Percentiles rank a stretch among this genome's conserved stretches.
Evolutionary conservation across 2,113 vertebrate genomes (phyloP).

Genomic region (Thinocorus orbignyianus): DNA sequence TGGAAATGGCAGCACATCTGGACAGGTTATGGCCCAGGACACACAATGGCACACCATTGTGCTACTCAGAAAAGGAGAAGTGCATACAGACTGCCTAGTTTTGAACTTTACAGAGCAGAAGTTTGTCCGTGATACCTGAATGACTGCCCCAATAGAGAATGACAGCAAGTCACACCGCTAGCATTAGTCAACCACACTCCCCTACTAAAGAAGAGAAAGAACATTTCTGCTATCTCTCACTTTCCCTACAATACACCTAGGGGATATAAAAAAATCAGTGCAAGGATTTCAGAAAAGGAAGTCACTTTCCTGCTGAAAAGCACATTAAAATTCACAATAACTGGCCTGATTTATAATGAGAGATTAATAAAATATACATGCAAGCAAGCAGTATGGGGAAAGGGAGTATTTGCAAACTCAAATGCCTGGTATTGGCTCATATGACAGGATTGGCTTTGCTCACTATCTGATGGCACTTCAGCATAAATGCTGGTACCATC

Average conservation of each 20-base stretch:
- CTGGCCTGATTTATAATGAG: neutral
- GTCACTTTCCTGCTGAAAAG: neutral
- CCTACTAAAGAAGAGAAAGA: neutral
- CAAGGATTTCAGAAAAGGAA: neutral
- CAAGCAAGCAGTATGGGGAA: neutral
- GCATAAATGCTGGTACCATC: neutral
- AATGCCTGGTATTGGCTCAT: too few species aligned
- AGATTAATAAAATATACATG: neutral
- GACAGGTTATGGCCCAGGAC: neutral
- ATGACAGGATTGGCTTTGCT: neutral
- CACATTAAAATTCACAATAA: neutral
- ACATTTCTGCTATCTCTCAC: neutral
- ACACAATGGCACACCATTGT: neutral
- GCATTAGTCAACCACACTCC: neutral
- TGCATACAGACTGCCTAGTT: neutral
- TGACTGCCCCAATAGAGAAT: rapidly evolving
- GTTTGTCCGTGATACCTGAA: neutral
- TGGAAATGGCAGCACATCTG: neutral
- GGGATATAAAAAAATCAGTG: neutral
- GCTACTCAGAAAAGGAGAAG: neutral
- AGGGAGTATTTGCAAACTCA: neutral
- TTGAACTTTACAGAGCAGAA: neutral
- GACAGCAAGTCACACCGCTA: neutral
- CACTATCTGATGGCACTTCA: neutral
- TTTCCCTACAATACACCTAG: neutral